These are phyloP conservation scores for Todiramphus saurophagus DNA, from an alignment of 2,113 vertebrate genomes.

Conservation along the genomic window DNA sequence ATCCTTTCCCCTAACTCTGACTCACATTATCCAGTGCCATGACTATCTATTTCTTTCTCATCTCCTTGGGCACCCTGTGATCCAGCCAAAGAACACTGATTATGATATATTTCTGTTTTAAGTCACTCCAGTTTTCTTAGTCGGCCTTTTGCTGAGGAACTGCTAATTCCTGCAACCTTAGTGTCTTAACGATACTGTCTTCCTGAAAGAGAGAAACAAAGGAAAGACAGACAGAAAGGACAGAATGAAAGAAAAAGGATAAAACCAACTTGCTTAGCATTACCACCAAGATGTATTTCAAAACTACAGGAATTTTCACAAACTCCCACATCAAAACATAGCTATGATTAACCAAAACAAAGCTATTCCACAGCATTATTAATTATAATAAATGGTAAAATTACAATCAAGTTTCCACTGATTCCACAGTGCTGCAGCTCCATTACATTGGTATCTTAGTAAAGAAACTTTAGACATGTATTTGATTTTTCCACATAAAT, in stretches of 20 bases:
- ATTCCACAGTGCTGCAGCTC: neutral
- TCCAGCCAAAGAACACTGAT: neutral
- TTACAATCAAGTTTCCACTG: neutral
- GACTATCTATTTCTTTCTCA: neutral
- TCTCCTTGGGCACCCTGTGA: neutral
- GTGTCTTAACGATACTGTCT: neutral
- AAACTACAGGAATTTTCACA: neutral
- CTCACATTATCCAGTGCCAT: neutral
- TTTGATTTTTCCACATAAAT: neutral
- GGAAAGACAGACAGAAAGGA: neutral
- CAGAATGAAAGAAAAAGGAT: neutral
- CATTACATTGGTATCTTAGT: neutral
- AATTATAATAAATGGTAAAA: neutral
- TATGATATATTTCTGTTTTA: neutral
- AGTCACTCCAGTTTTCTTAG: neutral
- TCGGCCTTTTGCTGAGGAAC: neutral
- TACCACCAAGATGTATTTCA: neutral
- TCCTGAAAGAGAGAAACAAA: neutral
- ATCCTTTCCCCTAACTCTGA: neutral
- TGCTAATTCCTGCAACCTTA: neutral
- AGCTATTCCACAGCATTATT: neutral
- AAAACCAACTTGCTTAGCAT: neutral
- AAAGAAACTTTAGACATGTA: neutral
- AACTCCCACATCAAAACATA: neutral
- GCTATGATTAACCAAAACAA: neutral